Evolutionary conservation across 2,888 invertebrate genomes (phyloP).

Genomic region (Cryptophagus acutangulus): DNA sequence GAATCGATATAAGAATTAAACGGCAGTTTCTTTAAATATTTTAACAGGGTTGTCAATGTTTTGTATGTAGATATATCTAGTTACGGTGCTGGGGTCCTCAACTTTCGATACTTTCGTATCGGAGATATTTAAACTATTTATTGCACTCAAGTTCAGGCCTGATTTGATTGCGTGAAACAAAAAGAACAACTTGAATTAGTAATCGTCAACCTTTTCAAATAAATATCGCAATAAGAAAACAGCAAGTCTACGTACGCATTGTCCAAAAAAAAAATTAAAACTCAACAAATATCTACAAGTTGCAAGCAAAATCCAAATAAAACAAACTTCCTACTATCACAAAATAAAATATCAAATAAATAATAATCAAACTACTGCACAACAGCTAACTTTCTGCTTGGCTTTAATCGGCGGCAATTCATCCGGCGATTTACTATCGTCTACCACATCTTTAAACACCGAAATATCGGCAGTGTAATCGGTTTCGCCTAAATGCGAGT

Average conservation of each 20-base stretch:
- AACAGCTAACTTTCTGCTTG: conserved; percentile 25
- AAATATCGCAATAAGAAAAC: conserved; percentile 13
- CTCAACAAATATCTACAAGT: background rate
- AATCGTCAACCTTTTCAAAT: too few species aligned
- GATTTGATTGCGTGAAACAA: too few species aligned
- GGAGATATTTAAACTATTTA: conserved; percentile 32
- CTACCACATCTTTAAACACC: conserved; percentile 17
- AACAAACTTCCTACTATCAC: conserved; percentile 9
- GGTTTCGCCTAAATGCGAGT: conserved; percentile 11
- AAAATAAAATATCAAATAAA: conserved; percentile 17
- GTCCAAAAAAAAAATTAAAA: conserved; percentile 1
- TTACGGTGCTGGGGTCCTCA: conserved; percentile 34
- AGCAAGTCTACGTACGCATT: conserved; percentile 24
- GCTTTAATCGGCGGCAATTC: conserved; percentile 10
- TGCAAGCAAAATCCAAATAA: conserved; percentile 15
- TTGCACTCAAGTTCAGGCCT: conserved; percentile 35
- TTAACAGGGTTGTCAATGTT: conserved; percentile 46
- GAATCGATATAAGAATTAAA: too few species aligned
- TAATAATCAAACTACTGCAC: conserved; percentile 28
- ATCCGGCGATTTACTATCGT: conserved; percentile 12
- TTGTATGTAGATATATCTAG: conserved; percentile 45
- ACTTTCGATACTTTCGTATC: conserved; percentile 38
- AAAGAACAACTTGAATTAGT: too few species aligned
- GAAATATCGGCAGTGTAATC: conserved; percentile 15
- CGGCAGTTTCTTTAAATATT: conserved; percentile 47